Conservation (phyloP, 2,113 vertebrate species). For the Willisornis vidua region DNA sequence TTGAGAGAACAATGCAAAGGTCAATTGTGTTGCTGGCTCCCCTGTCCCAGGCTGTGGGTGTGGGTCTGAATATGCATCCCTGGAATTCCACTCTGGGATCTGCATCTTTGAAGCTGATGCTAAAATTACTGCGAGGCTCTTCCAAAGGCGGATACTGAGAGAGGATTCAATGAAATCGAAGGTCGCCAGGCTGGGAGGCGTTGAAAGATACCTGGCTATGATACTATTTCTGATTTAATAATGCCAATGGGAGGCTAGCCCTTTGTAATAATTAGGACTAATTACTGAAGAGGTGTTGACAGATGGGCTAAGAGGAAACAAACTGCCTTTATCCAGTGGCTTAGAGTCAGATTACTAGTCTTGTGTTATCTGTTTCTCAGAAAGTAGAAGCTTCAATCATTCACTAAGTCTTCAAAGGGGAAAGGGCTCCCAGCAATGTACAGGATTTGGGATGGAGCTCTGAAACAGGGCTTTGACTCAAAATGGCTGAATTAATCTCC, state of each 20-base stretch:
- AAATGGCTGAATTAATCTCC: slow-evolving; percentile 77
- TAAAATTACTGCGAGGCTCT: slow-evolving; percentile 80
- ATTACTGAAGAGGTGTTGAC: slow-evolving; percentile 99
- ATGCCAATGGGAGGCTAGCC: slow-evolving; percentile 98
- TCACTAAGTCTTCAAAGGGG: slow-evolving; percentile 86
- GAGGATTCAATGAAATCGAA: slow-evolving; percentile 98
- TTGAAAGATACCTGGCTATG: slow-evolving; percentile 95
- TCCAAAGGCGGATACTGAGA: slow-evolving; percentile 84
- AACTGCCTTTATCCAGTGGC: slow-evolving; percentile 99
- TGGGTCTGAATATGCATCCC: slow-evolving; percentile 70
- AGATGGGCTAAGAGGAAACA: slow-evolving; percentile 97
- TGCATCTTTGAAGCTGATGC: slow-evolving; percentile 89
- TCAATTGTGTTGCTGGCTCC: slow-evolving; percentile 68
- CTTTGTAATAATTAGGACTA: slow-evolving; percentile 99
- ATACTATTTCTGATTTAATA: slow-evolving; percentile 99
- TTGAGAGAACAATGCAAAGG: slow-evolving; percentile 73
- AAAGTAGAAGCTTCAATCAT: slow-evolving; percentile 90
- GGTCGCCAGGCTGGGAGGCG: slow-evolving; percentile 88
- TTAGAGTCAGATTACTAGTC: slow-evolving; percentile 99
- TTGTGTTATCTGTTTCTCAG: slow-evolving; percentile 95
- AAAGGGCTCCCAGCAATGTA: slow-evolving; percentile 77
- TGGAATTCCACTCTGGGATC: slow-evolving; percentile 85
- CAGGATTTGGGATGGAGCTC: slow-evolving; percentile 77
- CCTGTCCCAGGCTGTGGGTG: slow-evolving; percentile 60
- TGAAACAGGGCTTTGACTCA: slow-evolving; percentile 82